Conservation (phyloP, 2,888 invertebrate genomes). For the Dione juno region DNA sequence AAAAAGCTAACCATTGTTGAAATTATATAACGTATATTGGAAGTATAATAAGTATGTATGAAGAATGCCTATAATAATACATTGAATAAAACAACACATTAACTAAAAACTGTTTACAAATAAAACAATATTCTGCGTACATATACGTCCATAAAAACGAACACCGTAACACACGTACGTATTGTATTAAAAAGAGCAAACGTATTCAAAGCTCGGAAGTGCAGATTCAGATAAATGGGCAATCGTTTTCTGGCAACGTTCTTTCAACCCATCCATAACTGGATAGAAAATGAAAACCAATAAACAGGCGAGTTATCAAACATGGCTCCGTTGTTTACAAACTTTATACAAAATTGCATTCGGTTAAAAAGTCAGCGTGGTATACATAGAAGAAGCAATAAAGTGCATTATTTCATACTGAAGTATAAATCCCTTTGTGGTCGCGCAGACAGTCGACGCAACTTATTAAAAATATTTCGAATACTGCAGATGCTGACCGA, state of each 20-base stretch:
- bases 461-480: slow-evolving; percentile 36
- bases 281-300: slow-evolving; percentile 28
- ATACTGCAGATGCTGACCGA: slow-evolving; percentile 22
- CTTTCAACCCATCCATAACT: slow-evolving; percentile 26
- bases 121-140: neutral
- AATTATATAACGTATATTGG: too few relatives aligned
- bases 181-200: slow-evolving; percentile 25
- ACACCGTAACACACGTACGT: slow-evolving; percentile 1
- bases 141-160: neutral
- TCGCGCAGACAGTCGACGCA: slow-evolving; percentile 26
- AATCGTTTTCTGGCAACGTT: slow-evolving; percentile 25
- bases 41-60: too few relatives aligned
- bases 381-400: slow-evolving; percentile 52
- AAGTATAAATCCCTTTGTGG: slow-evolving; percentile 48
- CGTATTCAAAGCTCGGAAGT: slow-evolving; percentile 16
- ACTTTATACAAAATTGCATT: slow-evolving; percentile 35
- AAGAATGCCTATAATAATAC: too few relatives aligned
- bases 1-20: too few relatives aligned
- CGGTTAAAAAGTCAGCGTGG: slow-evolving; percentile 31
- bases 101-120: neutral
- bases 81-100: too few relatives aligned
- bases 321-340: slow-evolving; percentile 27
- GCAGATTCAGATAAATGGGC: slow-evolving; percentile 20
- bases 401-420: slow-evolving; percentile 54
- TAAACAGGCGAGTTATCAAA: slow-evolving; percentile 32